phyloP scores from a whole-genome alignment of 2,888 invertebrate species.

The Agrotis clavis region DNA sequence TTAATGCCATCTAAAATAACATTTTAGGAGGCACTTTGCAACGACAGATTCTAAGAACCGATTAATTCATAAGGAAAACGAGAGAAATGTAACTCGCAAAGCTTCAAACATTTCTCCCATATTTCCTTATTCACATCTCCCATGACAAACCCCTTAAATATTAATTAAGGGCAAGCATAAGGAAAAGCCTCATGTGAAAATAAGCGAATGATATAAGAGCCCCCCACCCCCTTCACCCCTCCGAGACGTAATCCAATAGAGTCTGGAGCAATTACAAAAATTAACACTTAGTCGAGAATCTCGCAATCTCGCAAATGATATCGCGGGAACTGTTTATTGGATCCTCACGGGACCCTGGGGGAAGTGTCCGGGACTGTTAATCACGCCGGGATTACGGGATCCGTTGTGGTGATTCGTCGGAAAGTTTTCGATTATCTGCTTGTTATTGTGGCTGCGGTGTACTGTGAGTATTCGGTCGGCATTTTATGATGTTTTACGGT shows the following conservation, averaged over 20 bases:
- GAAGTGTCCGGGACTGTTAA: constrained; percentile 73
- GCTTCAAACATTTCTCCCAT: constrained; percentile 8
- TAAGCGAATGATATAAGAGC: constrained; percentile 27
- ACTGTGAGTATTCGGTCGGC: constrained; percentile 3
- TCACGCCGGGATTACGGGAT: constrained; percentile 67
- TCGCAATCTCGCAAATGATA: constrained; percentile 82
- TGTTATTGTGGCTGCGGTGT: constrained; percentile 43
- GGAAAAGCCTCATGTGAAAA: constrained; percentile 49
- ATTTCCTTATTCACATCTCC: constrained; percentile 30
- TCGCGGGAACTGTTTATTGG: constrained; percentile 74
- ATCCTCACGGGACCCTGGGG: constrained; percentile 70
- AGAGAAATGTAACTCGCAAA: background rate
- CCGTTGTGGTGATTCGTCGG: constrained; percentile 64
- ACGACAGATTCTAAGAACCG: background rate
- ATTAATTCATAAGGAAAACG: constrained; percentile 23
- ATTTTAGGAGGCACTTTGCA: background rate
- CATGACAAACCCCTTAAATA: constrained; percentile 44
- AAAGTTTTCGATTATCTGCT: constrained; percentile 58
- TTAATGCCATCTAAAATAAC: background rate
- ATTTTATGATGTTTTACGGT: background rate
- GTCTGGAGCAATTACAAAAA: constrained; percentile 80
- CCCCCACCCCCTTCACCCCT: constrained; percentile 5
- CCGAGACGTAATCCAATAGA: constrained; percentile 60
- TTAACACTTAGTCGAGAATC: constrained; percentile 74
- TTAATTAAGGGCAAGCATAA: constrained; percentile 45